Evolutionary conservation across 2,113 vertebrate genomes (phyloP), one percentile per base, ranked within the genome.

Genomic region (Lophotis ruficrista): DNA sequence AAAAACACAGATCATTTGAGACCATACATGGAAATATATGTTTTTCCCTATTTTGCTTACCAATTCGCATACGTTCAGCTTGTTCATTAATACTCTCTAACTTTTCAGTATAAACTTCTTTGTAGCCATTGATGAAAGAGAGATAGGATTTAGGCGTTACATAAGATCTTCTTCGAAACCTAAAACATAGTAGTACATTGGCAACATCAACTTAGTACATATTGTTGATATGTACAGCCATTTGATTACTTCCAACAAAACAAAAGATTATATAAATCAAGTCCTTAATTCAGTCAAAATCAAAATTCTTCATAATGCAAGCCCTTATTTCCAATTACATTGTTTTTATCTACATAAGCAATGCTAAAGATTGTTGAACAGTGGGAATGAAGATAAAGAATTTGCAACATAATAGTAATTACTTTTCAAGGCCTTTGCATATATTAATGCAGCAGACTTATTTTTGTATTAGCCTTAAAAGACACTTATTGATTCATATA

Each of bases 1-100:
- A 73, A 90, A 89, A 88, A 8, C 8, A 8, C 8, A 75, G 25
- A 57, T 64, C 2, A 64, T 41, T 61, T 65, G 31, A 90, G 20
- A 56, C 1, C 18, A 18, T 10, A 30, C 12, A 25, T 33, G n/a
- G 28, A 73, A 61, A 88, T 47, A 45, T 3, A 76, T 5, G 2
- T 43, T 87, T 72, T 64, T 43, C 25, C 12, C 27, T 41, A 28
- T 33, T 76, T 45, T 62, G 61, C 98, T 98, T 98, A 99, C 99
- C 99, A 72, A 98, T 97, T 91, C 98, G 98, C 98, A 99, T 99
- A 62, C 98, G 98, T 73, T 99, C 98, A 33, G 98, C 98, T 84
- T 99, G 98, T 15, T 98, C 98, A 78, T 98, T 98, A 69, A 99
- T 98, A 45, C 68, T 97, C 13, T 93, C 38, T 92, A 98, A 79